Conservation (phyloP, 2,797 vertebrate genomes). For the Odontamblyopus lacepedii region DNA sequence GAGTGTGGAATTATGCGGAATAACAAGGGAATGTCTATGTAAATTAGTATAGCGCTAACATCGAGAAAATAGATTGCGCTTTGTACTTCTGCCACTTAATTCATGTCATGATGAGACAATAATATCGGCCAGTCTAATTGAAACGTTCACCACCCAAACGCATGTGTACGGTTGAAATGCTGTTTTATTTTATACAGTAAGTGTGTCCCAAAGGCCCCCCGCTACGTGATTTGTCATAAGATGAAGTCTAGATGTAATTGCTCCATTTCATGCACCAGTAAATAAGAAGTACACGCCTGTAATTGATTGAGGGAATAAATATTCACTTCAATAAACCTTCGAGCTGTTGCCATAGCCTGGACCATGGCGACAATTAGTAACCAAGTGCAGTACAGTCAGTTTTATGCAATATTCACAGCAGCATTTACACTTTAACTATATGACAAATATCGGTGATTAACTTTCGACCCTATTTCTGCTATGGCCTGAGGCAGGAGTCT, state of each 20-base stretch:
- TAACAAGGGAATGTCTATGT: slow-evolving; percentile 15
- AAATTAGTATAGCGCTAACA: slow-evolving; percentile 12
- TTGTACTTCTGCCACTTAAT: slow-evolving; percentile 21
- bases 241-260: slow-evolving; percentile 54
- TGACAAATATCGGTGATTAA: slow-evolving; percentile 39
- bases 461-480: slow-evolving; percentile 31
- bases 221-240: slow-evolving; percentile 45
- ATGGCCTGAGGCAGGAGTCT: slow-evolving; percentile 30
- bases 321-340: slow-evolving; percentile 42
- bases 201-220: slow-evolving; percentile 47
- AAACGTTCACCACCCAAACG: slow-evolving; percentile 24
- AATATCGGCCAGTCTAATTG: slow-evolving; percentile 30
- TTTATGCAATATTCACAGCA: slow-evolving; percentile 36
- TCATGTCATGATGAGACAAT: slow-evolving; percentile 29
- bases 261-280: slow-evolving; percentile 56
- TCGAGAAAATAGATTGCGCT: background rate
- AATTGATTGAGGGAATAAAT: slow-evolving; percentile 47
- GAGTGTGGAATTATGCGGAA: slow-evolving; percentile 12
- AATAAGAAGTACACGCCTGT: slow-evolving; percentile 39
- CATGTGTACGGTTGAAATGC: slow-evolving; percentile 28
- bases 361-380: slow-evolving; percentile 26
- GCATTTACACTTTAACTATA: slow-evolving; percentile 38
- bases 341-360: slow-evolving; percentile 18
- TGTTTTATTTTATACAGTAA: slow-evolving; percentile 29
- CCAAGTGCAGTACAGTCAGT: slow-evolving; percentile 10